Percentiles rank a stretch among this genome's conserved stretches.
These are phyloP conservation scores for Siderastrea siderea DNA, from an alignment of 92 coral and sea anemone species.

Conservation along the genomic window DNA sequence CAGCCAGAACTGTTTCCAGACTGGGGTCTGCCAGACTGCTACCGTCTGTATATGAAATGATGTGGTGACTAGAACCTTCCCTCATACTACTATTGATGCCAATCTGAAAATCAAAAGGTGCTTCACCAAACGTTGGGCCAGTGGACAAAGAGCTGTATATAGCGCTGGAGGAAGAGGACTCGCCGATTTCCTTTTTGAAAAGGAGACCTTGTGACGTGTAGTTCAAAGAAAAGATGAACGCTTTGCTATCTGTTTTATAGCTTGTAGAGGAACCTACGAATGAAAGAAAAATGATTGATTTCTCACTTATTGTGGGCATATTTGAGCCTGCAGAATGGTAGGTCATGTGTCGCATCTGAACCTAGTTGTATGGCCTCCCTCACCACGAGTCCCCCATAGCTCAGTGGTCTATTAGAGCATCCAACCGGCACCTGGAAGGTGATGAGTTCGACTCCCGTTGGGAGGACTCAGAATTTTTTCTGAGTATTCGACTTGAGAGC, in stretches of 20 bases:
- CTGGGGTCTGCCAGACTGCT: not conserved
- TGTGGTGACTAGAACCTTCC: conserved; percentile 31
- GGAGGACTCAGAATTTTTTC: too few relatives aligned
- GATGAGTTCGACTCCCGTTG: too few relatives aligned
- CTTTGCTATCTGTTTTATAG: conserved; percentile 57
- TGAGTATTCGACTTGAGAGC: too few relatives aligned
- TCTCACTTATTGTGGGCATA: too few relatives aligned
- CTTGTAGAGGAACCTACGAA: conserved; percentile 48
- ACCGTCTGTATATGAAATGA: conserved; percentile 25
- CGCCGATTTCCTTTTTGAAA: conserved; percentile 21
- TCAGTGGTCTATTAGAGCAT: too few relatives aligned
- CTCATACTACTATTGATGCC: conserved; percentile 59
- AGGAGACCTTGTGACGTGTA: conserved; percentile 19
- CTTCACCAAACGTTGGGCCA: conserved; percentile 71
- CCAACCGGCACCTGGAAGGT: too few relatives aligned
- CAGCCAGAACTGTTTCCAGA: conserved; percentile 9
- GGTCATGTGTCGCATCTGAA: too few relatives aligned
- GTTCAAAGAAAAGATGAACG: conserved; percentile 63
- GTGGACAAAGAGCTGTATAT: conserved; percentile 27
- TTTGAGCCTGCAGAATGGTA: too few relatives aligned
- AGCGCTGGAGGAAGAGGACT: conserved; percentile 18
- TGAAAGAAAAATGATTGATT: not conserved
- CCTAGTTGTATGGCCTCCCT: too few relatives aligned
- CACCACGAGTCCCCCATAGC: too few relatives aligned
- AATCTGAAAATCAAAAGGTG: conserved; percentile 67